Base-by-base conservation (phyloP, 2,113 vertebrate species). In the Gymnarchus niloticus region DNA sequence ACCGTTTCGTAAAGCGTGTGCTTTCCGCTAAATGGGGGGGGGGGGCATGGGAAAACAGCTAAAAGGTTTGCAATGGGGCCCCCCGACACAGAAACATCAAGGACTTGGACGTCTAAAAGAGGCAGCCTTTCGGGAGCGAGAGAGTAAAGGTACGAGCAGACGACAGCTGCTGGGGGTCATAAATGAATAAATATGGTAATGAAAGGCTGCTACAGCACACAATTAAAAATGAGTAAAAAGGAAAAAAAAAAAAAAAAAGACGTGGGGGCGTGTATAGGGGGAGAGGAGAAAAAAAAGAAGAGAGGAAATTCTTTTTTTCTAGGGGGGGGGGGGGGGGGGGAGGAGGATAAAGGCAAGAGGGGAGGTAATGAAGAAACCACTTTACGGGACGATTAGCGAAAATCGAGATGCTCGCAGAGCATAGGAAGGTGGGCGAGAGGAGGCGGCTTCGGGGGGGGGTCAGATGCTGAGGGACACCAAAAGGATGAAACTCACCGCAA, bases 181-280 rank as follows among this genome's bases (percentile, higher is more conserved):
- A 91, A 92, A 92, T 90, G 89, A 91, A 91, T 92, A 91, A 92
- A 94, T 91, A 91, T 90, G 91, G 88, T 92, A 89, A 92, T 92
- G 91, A 87, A 92, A 91, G 89, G 84, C 78, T 87, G 87, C 89
- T 88, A 86, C 88, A 25, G 87, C 49, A 83, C 88, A 90, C 92
- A 92, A 93, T 92, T 92, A 91, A 91, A 93, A 92, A 89, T 85
- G 90, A 87, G 90, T 92, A 93, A 89, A 93, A 92, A 93, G 91
- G 87, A 83, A 92, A 89, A 93, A 90, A 90, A 91, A 92, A 91
- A 87, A 87, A 84, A 54, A 85, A 56, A 87, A 88, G 90, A 90
- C 91, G 90, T 91, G 87, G 78, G 80, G 92, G 91, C 91, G 89
- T 90, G 87, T 87, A 90, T 19, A 86, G 86, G 14, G 6, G 89